Percentiles rank a stretch among this genome's conserved stretches.
Conservation (phyloP, 2,888 invertebrate genomes). For the Epistrophella euchroma region DNA sequence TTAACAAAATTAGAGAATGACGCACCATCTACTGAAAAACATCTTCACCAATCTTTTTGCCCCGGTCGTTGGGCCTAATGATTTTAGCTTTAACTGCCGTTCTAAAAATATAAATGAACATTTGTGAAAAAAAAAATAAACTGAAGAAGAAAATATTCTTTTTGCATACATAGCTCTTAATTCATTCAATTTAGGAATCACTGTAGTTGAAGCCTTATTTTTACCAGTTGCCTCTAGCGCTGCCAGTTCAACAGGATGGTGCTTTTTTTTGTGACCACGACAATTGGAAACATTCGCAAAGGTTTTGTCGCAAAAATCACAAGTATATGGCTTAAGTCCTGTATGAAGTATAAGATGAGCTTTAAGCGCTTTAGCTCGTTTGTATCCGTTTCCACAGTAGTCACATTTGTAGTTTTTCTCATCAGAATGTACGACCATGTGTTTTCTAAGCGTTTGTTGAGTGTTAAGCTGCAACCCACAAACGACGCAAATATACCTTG, state of each 20-base stretch:
- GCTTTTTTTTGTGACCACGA: conserved; percentile 82
- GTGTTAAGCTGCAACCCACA: conserved; percentile 82
- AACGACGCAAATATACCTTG: conserved; percentile 81
- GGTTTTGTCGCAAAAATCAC: conserved; percentile 82
- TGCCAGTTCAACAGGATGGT: conserved; percentile 82
- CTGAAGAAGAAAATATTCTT: neutral
- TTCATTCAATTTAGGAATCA: conserved; percentile 82
- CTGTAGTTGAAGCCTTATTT: conserved; percentile 76
- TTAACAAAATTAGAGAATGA: neutral
- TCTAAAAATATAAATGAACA: neutral
- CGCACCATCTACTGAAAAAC: neutral
- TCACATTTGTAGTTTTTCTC: conserved; percentile 82
- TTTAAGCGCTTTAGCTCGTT: conserved; percentile 82
- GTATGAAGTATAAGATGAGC: conserved; percentile 83
- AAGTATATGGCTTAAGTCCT: conserved; percentile 82
- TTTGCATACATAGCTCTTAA: conserved; percentile 79
- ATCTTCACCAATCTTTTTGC: neutral
- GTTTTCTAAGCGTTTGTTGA: conserved; percentile 80
- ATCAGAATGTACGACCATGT: conserved; percentile 82
- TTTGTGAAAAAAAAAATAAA: too few relatives aligned
- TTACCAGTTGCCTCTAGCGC: conserved; percentile 82
- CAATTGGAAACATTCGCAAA: conserved; percentile 84
- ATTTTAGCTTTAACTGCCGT: neutral
- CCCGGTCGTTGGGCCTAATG: neutral
- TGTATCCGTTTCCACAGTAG: conserved; percentile 82